Evolutionary conservation across 92 coral and sea anemone species (phyloP), one percentile per base, ranked within the genome.

Genomic region (Porites cylindrica): DNA sequence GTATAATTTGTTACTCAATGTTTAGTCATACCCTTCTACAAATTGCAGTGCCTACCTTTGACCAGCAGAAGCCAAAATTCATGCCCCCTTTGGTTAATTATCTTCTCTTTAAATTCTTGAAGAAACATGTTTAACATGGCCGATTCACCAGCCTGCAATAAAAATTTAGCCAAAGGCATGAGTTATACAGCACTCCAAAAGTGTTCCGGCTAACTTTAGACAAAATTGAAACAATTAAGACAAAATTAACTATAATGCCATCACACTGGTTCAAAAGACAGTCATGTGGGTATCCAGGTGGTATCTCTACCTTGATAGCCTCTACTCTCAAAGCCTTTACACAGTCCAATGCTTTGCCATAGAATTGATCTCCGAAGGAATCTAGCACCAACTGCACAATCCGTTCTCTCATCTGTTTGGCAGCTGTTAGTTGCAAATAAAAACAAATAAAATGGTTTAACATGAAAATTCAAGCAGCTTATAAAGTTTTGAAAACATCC

Each of bases 361-460:
- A 97, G 75, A 95, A 92, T 87, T 97, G 97, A 54, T 95, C 94
- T 77, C 59, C 86, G 90, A 97, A 97, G 8, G 99, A 95, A 76
- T 97, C 99, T 93, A 93, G 73, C 16, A 97, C 91, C 24, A 97
- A 87, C 79, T 91, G 98, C 52, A 95, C 58, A 56, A 95, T 93
- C 21, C 99, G 94, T 17, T 79, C 95, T 72, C 85, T 96, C 99
- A 97, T 97, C 82, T 97, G 99, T 66, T 84, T 93, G 43, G 98
- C 91, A 51, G 98, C 99, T 96, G 87, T 58, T 76, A 64, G 13
- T 38, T 68, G 20, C 16, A 9, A 68, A 12, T 12, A 1, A 38
- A 6, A 14, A 38, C 2, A n/a, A 70, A 29, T 14, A 16, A 61
- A 61, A 61, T 61, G 50, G 13, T 23, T 23, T 10, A 10, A 66